Base-by-base conservation (phyloP, 1,140 invertebrate genomes). In the Bombus huntii region DNA sequence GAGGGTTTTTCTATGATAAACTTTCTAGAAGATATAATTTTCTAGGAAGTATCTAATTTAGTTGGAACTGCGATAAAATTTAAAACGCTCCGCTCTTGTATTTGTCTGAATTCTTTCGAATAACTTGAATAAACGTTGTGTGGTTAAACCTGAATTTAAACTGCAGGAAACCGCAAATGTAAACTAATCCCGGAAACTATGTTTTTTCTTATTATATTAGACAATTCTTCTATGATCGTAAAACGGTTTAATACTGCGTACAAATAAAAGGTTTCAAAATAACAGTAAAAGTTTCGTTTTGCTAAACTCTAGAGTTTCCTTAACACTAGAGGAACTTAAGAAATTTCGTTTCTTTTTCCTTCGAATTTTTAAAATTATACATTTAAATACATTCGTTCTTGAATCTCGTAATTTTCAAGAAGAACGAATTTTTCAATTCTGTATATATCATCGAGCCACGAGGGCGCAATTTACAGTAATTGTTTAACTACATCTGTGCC, bases 401-500 rank as follows among this genome's bases (percentile, higher is more conserved):
- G 59, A n/a, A 13, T 62, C 10, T 59, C 10, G 4, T n/a, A 12
- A 59, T 59, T 28, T 59, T 12, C 28, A 28, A 12, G 28, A 28
- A 12, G 6, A 59, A 59, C 57, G 28, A 28, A 59, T 28, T 59
- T 62, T 13, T 62, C 12, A n/a, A 62, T 62, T 22, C 12, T 13
- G 28, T n/a, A 10, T n/a, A n/a, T 13, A 62, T n/a, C 10, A 3
- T 13, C 28, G 10, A 62, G 28, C 28, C 13, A 28, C 1, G 25
- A 22, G 34, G 5, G 28, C 31, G 28, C 3, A 34, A 78, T 78
- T 78, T 47, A 47, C n/a, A n/a, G 66, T 81, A 83, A 87, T 84
- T 85, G 81, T 31, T 84, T 74, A 78, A 90, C 72, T 73, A 84
- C 81, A 83, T 68, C 73, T 73, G 70, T 70, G 66, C 74, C 39